Evolutionary conservation across 2,797 vertebrate species (phyloP).

Genomic region (Hypotaenidia okinawae): DNA sequence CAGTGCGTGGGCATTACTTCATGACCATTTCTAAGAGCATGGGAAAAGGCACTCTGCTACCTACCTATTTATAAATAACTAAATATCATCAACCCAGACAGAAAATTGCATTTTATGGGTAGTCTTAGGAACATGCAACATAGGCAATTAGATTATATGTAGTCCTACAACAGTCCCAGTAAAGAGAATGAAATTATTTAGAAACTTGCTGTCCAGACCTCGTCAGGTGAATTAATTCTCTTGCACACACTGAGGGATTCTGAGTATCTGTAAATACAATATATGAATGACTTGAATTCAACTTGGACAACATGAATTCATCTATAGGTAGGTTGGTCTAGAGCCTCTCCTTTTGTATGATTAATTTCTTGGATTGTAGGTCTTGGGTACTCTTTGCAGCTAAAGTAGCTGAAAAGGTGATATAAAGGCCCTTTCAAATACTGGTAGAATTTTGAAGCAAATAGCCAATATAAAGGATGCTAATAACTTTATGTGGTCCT

Average conservation of each 20-base stretch:
- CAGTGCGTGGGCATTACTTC: not conserved
- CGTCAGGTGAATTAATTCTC: slow-evolving; percentile 19
- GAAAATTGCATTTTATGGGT: slow-evolving; percentile 45
- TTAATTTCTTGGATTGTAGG: not conserved
- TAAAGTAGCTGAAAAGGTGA: not conserved
- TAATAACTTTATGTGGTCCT: not conserved
- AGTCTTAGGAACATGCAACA: slow-evolving; percentile 4
- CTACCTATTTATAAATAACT: slow-evolving; percentile 42
- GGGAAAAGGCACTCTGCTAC: slow-evolving; percentile 19
- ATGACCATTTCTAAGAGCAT: not conserved
- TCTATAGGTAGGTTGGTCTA: not conserved
- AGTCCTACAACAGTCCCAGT: slow-evolving; percentile 10
- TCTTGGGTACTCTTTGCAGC: not conserved
- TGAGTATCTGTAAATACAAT: not conserved
- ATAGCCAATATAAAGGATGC: not conserved
- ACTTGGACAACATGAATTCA: not conserved
- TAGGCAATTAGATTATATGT: slow-evolving; percentile 35
- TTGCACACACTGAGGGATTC: not conserved
- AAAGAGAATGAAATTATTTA: slow-evolving; percentile 60
- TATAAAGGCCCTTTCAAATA: not conserved
- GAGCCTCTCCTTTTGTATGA: not conserved
- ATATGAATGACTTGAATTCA: not conserved
- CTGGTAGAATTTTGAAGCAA: not conserved
- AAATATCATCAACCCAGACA: slow-evolving; percentile 15
- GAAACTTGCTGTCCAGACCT: not conserved